Base-by-base conservation (phyloP, 1,140 invertebrate species). In the Piezodorus guildinii region DNA sequence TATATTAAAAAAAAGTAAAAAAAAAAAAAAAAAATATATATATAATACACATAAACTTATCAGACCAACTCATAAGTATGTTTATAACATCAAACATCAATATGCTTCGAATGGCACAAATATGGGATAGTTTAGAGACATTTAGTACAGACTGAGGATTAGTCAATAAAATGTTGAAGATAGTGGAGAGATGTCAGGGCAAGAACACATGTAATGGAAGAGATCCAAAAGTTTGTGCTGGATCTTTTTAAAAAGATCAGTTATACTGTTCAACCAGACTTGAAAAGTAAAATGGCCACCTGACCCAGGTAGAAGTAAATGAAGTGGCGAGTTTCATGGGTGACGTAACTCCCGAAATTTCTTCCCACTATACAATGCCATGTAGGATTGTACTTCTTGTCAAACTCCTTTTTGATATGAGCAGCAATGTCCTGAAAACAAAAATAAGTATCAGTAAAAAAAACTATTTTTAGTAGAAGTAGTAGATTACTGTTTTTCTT, bases 381-480 rank as follows among this genome's bases (percentile, higher is more conserved):
- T 69, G 93, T 96, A 14, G 94, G 92, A 75, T 94, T 94, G 81
- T 93, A 96, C 75, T 96, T 96, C 80, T 95, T 95, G 80, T 96
- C 94, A 75, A 97, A 97, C 75, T 96, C 94, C 77, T 96, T 96
- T 78, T 96, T 97, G 74, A 97, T 96, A 75, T 85, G 96, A 46
- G 93, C 93, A n/a, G 94, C 94, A 72, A 97, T 96, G 74, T 97
- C 94, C 85, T 89, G 76, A 19, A 68, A 66, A 63, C 19, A 56
- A 56, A 64, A 54, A 12, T n/a, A 8, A 21, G 12, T n/a, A n/a
- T n/a, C n/a, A n/a, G n/a, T n/a, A n/a, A n/a, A n/a, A n/a, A n/a
- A n/a, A n/a, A n/a, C n/a, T n/a, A n/a, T n/a, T n/a, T n/a, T n/a
- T n/a, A n/a, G n/a, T n/a, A n/a, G n/a, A n/a, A n/a, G n/a, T n/a